Base-by-base conservation (phyloP, 37 sponge, comb jelly and placozoan genomes). In the Geodia barretti region DNA sequence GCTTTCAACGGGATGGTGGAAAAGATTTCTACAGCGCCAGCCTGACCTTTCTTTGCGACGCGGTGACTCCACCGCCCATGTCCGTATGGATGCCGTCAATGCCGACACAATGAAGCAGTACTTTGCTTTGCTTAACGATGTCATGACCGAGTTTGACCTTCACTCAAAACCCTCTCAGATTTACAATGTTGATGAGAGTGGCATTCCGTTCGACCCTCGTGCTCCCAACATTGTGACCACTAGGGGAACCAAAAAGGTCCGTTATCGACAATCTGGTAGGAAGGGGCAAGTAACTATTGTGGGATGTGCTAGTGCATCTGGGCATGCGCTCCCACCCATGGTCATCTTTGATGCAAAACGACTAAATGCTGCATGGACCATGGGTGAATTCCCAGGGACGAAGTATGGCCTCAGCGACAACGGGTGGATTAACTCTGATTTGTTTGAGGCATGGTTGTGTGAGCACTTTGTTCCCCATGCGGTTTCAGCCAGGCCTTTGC, bases 141-240 rank as follows among this genome's bases (percentile, higher is more conserved):
- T 40, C 7, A 9, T 85, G 19, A 60, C 32, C 11, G 63, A 85
- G 39, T 42, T 69, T 43, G 63, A 39, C 33, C 62, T 85, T 26
- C 2, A 80, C 3, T 21, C 79, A n/a, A 23, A 5, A 4, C 86
- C 86, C 39, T 36, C 3, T 4, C 61, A 24, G 24, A 69, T 76
- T 42, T 85, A 42, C 26, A 85, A 85, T 69, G 60, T 62, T 38
- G 88, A 87, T 40, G 76, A 87, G 62, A 81, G 41, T 2, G 82
- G 88, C 4, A 75, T 87, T 63, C 88, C 88, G 4, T 62, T 87
- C 17, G 62, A 83, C 1, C 73, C 3, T 11, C 17, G 42, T 21
- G 36, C 83, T 2, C 78, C 74, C 5, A 76, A 41, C 4, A 33
- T 77, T 70, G 69, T 88, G 1, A 64, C 75, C 9, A 4, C 37